Evolutionary conservation across 2,797 vertebrate genomes (phyloP).

Genomic region (Sphenodon punctatus): DNA sequence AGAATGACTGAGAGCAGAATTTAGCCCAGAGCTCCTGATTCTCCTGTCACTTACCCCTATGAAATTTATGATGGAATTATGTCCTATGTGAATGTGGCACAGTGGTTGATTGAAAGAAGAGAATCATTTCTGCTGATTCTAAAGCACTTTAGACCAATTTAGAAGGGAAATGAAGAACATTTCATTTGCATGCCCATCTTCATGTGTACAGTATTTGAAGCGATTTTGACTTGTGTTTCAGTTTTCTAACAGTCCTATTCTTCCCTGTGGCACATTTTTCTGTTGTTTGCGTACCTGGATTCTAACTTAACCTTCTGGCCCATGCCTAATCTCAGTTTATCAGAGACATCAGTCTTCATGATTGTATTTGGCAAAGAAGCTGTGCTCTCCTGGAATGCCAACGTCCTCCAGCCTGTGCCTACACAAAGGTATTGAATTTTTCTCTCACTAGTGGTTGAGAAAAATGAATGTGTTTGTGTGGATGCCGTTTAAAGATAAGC

Average conservation of each 20-base stretch:
- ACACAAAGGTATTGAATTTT: neutral
- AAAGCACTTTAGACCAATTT: neutral
- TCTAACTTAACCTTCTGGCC: conserved; percentile 1
- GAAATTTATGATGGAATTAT: neutral
- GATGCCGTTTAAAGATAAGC: neutral
- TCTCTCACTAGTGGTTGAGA: neutral
- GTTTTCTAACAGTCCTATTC: neutral
- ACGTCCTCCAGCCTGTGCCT: neutral
- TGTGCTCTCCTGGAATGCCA: neutral
- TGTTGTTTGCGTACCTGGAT: neutral
- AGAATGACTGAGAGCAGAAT: neutral
- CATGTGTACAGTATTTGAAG: neutral
- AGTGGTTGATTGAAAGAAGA: neutral
- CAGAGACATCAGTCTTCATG: conserved; percentile 1
- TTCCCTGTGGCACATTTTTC: neutral
- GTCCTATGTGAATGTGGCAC: neutral
- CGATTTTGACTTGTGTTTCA: neutral
- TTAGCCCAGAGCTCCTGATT: neutral
- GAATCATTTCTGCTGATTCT: neutral
- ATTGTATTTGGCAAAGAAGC: neutral
- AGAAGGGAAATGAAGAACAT: neutral
- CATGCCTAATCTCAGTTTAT: neutral
- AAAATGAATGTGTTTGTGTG: neutral
- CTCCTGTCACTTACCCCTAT: neutral
- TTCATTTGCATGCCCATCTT: neutral